Base-by-base conservation (phyloP, 53 echinoderm and acorn worm genomes). In the Mesocentrotus franciscanus region DNA sequence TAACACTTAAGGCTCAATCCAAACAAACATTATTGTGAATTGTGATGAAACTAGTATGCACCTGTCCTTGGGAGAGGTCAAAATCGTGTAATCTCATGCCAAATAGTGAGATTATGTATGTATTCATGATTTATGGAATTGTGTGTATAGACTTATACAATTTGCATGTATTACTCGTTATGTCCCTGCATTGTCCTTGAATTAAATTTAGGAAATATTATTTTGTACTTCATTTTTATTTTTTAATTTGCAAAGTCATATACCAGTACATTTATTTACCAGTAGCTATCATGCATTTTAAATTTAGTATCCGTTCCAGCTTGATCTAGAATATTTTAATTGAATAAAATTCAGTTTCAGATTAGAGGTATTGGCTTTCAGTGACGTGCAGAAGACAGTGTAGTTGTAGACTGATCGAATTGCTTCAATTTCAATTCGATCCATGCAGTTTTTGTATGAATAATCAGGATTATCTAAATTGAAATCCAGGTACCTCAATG, bases 391-490 rank as follows among this genome's bases (percentile, higher is more conserved):
- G 76, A 0, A n/a, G n/a, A n/a, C n/a, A 32, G 33, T 30, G 11
- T 76, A 76, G 32, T 27, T 76, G 33, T 71, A 76, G 76, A 76
- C 33, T 76, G 12, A 14, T 10, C 15, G 29, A 76, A 76, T 76
- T 30, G 76, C 32, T 76, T 30, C 76, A 76, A 76, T 49, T 56
- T 56, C 60, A 60, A 60, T 89, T 58, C 39, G n/a, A 89, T 89
- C 89, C 89, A 18, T 89, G 89, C 84, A 55, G 18, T 84, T 84
- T 49, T 84, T 42, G 84, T 84, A 49, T 42, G 49, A 84, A 84
- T 55, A 39, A 20, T 84, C 42, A 84, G 49, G 84, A 84, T 84
- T 84, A 39, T 42, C 22, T 15, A 35, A 34, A 35, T 10, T 24
- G 84, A 39, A 49, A 84, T 39, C 55, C 42, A 42, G 18, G 39